These are phyloP conservation scores for Nannobrachium achirus DNA, from an alignment of 2,113 vertebrate genomes.

Conservation along the genomic window DNA sequence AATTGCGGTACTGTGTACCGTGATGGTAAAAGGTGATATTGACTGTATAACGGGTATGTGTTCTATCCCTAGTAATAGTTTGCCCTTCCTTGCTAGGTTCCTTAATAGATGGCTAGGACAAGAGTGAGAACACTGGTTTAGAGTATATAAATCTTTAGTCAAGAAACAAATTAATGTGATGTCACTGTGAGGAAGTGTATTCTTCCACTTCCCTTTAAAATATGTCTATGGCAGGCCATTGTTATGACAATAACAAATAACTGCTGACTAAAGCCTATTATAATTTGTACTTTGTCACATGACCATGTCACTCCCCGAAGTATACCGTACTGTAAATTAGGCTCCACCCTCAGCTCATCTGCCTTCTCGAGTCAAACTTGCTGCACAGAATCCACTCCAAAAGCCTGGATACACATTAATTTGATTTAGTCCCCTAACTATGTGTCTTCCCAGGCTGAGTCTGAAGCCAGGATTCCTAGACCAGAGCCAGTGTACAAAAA, in stretches of 20 bases:
- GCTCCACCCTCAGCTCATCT: background rate
- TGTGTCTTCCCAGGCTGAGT: background rate
- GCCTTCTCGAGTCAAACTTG: slow-evolving; percentile 1
- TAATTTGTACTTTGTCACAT: background rate
- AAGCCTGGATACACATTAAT: slow-evolving; percentile 1
- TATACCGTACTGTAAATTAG: no score
- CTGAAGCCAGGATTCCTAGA: slow-evolving; percentile 3
- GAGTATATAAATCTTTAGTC: background rate
- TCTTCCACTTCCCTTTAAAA: slow-evolving; percentile 25
- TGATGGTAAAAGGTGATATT: no score
- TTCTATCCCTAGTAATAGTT: no score
- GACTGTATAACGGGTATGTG: no score
- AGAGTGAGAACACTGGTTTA: background rate
- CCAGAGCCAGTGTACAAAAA: background rate
- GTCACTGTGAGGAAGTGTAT: background rate
- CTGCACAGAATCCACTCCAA: slow-evolving; percentile 6
- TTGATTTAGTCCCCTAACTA: slow-evolving; percentile 26
- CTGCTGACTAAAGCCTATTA: slow-evolving; percentile 31
- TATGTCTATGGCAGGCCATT: background rate
- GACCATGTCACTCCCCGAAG: slow-evolving; percentile 16
- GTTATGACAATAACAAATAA: slow-evolving; percentile 30
- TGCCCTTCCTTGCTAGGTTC: no score
- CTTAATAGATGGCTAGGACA: background rate
- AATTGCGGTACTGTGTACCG: no score
- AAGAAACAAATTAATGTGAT: background rate